Base-by-base conservation (phyloP, 2,113 vertebrate genomes). In the Cryptotis parvus region DNA sequence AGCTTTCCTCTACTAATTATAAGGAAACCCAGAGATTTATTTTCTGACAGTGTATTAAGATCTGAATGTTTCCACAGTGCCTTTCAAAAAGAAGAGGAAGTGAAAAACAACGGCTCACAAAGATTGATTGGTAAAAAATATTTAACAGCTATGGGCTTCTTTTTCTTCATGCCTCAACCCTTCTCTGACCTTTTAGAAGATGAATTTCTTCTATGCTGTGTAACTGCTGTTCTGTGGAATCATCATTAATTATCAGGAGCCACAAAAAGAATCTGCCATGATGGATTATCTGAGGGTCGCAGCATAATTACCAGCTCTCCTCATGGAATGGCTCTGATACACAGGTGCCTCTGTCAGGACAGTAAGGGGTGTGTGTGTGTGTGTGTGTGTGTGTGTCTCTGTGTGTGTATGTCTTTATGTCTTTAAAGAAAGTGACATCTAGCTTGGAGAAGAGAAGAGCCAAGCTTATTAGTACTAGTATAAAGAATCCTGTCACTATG, bases 121-220 rank as follows among this genome's bases (percentile, higher is more conserved):
- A 97, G 95, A 98, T 35, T 80, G 94, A 97, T 96, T 76, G 45
- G 94, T 94, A 96, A 96, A 97, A 96, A 95, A 95, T 83, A 87
- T 45, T 84, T 82, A 96, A 85, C 43, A 94, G 92, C 84, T 92
- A 83, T 18, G 27, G 90, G 84, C 84, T 97, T 94, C 97, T 97
- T 97, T 97, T 94, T 96, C 92, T 96, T 95, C 93, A 78, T 79
- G 92, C 66, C 97, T 89, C 90, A 96, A 95, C 95, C 89, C 95
- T 87, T 82, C 78, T 63, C 58, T 96, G 95, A 95, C 96, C 96
- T 97, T n/a, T 97, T 96, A 93, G 84, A 97, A 97, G 95, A 98
- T 95, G 95, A 97, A 98, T 98, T 97, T 97, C 94, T 95, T 92
- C 93, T 96, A 45, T 69, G 52, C 84, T 78, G 20, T 89, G 74